These are phyloP conservation scores for Zelleria hepariella DNA, from an alignment of 2,888 invertebrate genomes.

Conservation along the genomic window DNA sequence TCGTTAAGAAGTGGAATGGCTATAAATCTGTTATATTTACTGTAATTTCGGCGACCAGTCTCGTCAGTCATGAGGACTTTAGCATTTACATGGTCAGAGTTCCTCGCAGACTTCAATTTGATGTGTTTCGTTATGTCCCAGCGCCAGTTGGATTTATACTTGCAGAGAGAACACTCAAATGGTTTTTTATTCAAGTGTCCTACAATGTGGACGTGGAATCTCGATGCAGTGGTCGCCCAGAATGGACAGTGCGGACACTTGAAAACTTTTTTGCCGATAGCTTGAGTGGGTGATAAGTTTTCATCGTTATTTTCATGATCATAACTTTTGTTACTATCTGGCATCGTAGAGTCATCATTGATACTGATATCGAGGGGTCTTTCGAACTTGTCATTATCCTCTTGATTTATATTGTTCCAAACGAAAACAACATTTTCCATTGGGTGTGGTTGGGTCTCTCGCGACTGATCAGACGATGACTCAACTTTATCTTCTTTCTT, in stretches of 20 bases:
- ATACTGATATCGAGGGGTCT: constrained; percentile 56
- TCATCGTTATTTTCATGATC: constrained; percentile 52
- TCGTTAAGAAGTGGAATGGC: constrained; percentile 74
- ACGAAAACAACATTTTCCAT: constrained; percentile 88
- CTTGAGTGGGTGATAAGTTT: constrained; percentile 73
- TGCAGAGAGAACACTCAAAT: constrained; percentile 95
- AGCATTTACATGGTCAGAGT: constrained; percentile 84
- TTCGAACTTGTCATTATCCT: constrained; percentile 46
- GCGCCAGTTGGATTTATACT: constrained; percentile 95
- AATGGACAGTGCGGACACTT: constrained; percentile 94
- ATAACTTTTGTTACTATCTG: constrained; percentile 42
- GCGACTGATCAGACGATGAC: constrained; percentile 34
- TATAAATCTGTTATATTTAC: constrained; percentile 92
- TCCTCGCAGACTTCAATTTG: constrained; percentile 87
- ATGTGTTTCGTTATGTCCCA: constrained; percentile 98
- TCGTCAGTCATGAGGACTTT: constrained; percentile 93
- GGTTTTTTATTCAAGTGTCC: constrained; percentile 94
- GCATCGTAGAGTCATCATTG: constrained; percentile 59
- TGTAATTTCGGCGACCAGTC: constrained; percentile 90
- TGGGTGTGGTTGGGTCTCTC: constrained; percentile 74
- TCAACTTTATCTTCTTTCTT: constrained; percentile 40
- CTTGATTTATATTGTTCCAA: constrained; percentile 79
- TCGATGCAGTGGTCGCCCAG: constrained; percentile 93
- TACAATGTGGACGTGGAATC: constrained; percentile 94
- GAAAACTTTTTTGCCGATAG: constrained; percentile 84